phyloP scores from a whole-genome alignment of 2,888 invertebrate species.

The Orgyia antiqua region DNA sequence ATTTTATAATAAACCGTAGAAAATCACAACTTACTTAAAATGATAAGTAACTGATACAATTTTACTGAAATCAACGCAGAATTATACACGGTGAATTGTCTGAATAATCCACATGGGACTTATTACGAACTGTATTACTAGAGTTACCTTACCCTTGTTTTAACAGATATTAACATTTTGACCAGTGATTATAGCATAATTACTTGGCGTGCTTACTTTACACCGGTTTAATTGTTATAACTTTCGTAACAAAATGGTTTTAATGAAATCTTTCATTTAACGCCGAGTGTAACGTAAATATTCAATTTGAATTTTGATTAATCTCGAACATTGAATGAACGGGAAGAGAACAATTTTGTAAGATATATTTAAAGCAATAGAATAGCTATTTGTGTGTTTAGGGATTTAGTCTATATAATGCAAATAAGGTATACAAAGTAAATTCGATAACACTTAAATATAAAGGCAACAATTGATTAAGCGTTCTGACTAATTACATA shows the following conservation, averaged over 20 bases:
- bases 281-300: constrained; percentile 8
- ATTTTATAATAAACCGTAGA: not conserved
- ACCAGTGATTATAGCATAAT: constrained; percentile 31
- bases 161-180: constrained; percentile 30
- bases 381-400: no score
- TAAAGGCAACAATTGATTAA: no score
- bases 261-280: constrained; percentile 21
- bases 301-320: constrained; percentile 9
- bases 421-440: no score
- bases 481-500: no score
- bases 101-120: constrained; percentile 24
- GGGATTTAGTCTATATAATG: no score
- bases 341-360: constrained; percentile 2
- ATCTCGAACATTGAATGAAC: constrained; percentile 7
- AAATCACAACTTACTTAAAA: constrained; percentile 3
- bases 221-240: constrained; percentile 29
- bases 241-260: constrained; percentile 24
- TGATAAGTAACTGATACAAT: constrained; percentile 14
- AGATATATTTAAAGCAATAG: no score
- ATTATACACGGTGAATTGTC: constrained; percentile 20
- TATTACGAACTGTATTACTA: constrained; percentile 20
- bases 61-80: constrained; percentile 17
- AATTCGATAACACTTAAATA: no score
- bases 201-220: constrained; percentile 26
- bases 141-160: constrained; percentile 25